Conservation (phyloP, 2,888 invertebrate genomes). For the Sinopyrophorus schimmeli region DNA sequence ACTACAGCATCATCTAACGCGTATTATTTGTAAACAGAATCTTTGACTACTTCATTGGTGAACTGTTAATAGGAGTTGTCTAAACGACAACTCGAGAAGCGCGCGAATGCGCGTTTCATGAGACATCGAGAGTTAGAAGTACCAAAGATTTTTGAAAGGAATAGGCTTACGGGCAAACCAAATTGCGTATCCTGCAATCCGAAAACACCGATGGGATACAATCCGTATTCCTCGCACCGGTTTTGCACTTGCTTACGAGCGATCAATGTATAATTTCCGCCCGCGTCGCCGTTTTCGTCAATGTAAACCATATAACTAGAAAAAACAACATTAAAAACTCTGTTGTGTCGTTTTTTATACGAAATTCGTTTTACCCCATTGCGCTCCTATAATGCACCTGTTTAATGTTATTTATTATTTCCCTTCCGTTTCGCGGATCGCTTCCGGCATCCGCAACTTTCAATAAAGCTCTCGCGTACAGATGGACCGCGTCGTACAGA, state of each 20-base stretch:
- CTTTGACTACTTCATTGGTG: too few relatives aligned
- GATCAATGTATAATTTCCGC: constrained; percentile 90
- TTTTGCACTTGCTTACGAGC: constrained; percentile 57
- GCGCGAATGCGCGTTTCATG: too few relatives aligned
- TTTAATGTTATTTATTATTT: constrained; percentile 75
- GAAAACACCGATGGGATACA: constrained; percentile 81
- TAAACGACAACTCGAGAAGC: too few relatives aligned
- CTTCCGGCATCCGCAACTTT: constrained; percentile 70
- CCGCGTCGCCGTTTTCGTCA: constrained; percentile 90
- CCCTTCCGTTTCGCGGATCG: constrained; percentile 78
- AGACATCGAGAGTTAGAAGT: too few relatives aligned
- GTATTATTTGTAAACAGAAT: too few relatives aligned
- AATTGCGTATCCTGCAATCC: constrained; percentile 60
- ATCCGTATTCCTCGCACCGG: constrained; percentile 60
- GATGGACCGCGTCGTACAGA: constrained; percentile 90
- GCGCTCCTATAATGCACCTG: constrained; percentile 80
- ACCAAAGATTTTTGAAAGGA: too few relatives aligned
- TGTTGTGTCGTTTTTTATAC: neutral
- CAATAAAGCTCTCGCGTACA: constrained; percentile 83
- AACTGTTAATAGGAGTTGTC: too few relatives aligned
- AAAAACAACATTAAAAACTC: too few relatives aligned
- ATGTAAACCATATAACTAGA: constrained; percentile 88
- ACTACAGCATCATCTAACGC: too few relatives aligned
- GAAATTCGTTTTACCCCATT: constrained; percentile 68
- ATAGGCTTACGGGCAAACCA: constrained; percentile 76